Base-by-base conservation (phyloP, 2,797 vertebrate species). In the Sphenodon punctatus region DNA sequence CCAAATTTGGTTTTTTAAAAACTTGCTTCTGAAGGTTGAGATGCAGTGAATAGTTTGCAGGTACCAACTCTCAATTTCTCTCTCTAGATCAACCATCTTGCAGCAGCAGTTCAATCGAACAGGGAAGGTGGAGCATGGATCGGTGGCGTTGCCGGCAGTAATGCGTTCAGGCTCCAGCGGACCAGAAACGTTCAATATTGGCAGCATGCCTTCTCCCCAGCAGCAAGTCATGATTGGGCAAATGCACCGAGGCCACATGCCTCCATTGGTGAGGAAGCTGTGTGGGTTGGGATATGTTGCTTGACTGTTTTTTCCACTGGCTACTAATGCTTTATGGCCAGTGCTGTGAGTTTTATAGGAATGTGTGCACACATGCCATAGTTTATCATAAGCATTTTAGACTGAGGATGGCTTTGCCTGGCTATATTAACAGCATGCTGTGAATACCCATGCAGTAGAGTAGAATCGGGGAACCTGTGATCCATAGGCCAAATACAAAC, bases 191-290 rank as follows among this genome's bases (percentile, higher is more conserved):
- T 98, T 98, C 94, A 99, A 99, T 45, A 19, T 97, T 64, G 98
- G 98, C 85, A 97, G 96, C 36, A 99, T 99, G 98, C 98, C 98
- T 58, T 97, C 97, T 0, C 97, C 98, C 0, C 98, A 99, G 95
- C 98, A 99, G 86, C 98, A 99, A 86, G 97, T 99, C 92, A 98
- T 96, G 58, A 97, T 95, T 1, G 98, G 98, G 46, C 98, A 99
- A 93, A 99, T 99, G 98, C 98, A 99, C 95, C 96, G 97, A 90
- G 98, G 98, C 85, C 98, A 99, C 84, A 99, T 99, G 98, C 98
- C 98, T 67, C 98, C 98, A 0, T 96, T 99, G 95, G 98, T 99
- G 93, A 97, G 98, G n/a, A 71, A 10, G 27, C 23, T 43, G 5
- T 16, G 70, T 75, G 27, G 63, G 64, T 55, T 56, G 10, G 73